Percentiles rank a stretch among this genome's conserved stretches.
These are phyloP conservation scores for Pogonocherus hispidulus DNA, from an alignment of 2,888 invertebrate species.

Conservation along the genomic window DNA sequence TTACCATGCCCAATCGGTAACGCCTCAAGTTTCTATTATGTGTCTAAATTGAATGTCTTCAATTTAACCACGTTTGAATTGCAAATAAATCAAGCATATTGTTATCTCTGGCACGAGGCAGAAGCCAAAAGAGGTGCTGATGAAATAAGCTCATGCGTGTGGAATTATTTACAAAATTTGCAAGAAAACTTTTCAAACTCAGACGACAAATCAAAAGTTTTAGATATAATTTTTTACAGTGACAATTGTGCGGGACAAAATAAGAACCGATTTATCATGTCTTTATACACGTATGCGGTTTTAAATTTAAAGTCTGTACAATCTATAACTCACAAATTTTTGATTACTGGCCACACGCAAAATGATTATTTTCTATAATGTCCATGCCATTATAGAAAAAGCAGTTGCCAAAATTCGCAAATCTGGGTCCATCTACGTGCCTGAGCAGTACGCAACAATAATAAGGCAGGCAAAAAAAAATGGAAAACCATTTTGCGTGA, in stretches of 20 bases:
- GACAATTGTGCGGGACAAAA: constrained; percentile 42
- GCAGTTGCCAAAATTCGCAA: constrained; percentile 24
- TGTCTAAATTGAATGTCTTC: constrained; percentile 54
- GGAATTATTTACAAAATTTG: constrained; percentile 21
- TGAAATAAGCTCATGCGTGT: constrained; percentile 51
- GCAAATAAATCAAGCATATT: constrained; percentile 49
- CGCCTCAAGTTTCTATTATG: constrained; percentile 51
- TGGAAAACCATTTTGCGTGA: constrained; percentile 17
- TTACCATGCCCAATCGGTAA: constrained; percentile 47
- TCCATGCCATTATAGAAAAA: constrained; percentile 22
- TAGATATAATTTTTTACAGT: constrained; percentile 37
- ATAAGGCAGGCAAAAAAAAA: constrained; percentile 35
- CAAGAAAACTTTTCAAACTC: no score
- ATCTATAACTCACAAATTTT: constrained; percentile 35
- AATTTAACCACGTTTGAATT: constrained; percentile 56
- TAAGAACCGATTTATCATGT: constrained; percentile 35
- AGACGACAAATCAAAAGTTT: no score
- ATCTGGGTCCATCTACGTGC: constrained; percentile 33
- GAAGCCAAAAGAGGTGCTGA: constrained; percentile 56
- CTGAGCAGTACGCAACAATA: constrained; percentile 36
- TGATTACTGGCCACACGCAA: constrained; percentile 23
- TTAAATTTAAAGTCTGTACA: constrained; percentile 2
- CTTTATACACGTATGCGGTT: constrained; percentile 32
- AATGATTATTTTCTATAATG: neutral
- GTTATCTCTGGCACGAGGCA: constrained; percentile 54